Conservation (phyloP, 1,140 invertebrate genomes). For the Sogatella furcifera region DNA sequence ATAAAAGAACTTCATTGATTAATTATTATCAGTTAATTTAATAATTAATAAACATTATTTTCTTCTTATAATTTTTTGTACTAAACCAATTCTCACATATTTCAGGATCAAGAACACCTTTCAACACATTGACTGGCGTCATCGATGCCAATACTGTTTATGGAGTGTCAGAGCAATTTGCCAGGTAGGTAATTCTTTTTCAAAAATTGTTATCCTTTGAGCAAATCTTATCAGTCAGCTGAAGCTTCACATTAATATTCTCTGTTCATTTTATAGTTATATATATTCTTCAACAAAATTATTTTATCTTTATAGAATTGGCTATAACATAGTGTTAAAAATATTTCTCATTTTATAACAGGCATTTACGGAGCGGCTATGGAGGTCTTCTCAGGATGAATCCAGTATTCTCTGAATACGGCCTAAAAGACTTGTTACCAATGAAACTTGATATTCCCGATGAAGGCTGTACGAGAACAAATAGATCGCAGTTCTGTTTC, state of each 20-base stretch:
- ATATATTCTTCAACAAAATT: too few relatives aligned
- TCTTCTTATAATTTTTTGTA: too few relatives aligned
- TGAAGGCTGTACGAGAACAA: constrained; percentile 83
- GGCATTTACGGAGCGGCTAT: constrained; percentile 65
- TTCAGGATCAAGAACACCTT: constrained; percentile 60
- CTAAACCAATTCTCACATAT: constrained; percentile 28
- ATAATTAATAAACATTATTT: too few relatives aligned
- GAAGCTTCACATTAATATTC: too few relatives aligned
- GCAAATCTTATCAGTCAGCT: too few relatives aligned
- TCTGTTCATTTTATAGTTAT: too few relatives aligned
- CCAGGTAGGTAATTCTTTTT: constrained; percentile 39
- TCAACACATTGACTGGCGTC: constrained; percentile 71
- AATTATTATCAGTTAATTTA: too few relatives aligned
- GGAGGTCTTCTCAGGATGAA: constrained; percentile 75
- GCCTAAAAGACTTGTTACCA: constrained; percentile 77
- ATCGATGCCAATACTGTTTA: constrained; percentile 79
- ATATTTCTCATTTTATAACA: constrained; percentile 26
- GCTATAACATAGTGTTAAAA: too few relatives aligned
- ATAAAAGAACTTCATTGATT: too few relatives aligned
- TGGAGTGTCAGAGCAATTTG: constrained; percentile 64
- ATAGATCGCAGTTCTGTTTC: constrained; percentile 81
- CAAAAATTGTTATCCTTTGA: too few relatives aligned
- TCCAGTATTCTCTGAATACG: constrained; percentile 76
- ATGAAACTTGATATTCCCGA: constrained; percentile 84
- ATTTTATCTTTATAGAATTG: too few relatives aligned